Percentiles rank a stretch among this genome's conserved stretches.
Conservation (phyloP, 1,140 invertebrate species). For the Nilaparvata lugens region DNA sequence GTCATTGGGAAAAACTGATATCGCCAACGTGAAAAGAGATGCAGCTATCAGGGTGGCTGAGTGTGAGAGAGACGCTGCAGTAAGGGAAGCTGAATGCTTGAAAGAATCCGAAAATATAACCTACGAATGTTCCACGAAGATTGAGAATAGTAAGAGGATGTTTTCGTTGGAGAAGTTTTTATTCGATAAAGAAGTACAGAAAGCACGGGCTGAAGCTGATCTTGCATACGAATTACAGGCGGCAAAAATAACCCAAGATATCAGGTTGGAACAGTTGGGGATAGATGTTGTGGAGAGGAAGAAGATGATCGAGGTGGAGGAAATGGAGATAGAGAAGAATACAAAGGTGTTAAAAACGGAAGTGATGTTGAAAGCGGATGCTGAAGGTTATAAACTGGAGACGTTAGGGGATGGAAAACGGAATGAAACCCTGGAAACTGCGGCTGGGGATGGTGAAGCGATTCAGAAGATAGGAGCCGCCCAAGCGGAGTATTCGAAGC, state of each 20-base stretch:
- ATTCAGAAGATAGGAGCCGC: conserved; percentile 81
- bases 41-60: conserved; percentile 92
- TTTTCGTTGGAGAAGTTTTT: conserved; percentile 90
- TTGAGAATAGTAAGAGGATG: conserved; percentile 85
- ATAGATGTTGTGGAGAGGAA: conserved; percentile 89
- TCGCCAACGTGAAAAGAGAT: conserved; percentile 88
- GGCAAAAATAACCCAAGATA: conserved; percentile 89
- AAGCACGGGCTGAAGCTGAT: conserved; percentile 90
- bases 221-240: conserved; percentile 92
- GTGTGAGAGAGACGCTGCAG: conserved; percentile 87
- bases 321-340: conserved; percentile 85
- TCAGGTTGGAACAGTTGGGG: conserved; percentile 92
- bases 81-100: conserved; percentile 91
- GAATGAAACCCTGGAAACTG: conserved; percentile 79
- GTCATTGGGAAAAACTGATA: conserved; percentile 89
- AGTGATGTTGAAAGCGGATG: conserved; percentile 85
- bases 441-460: conserved; percentile 82
- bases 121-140: conserved; percentile 90
- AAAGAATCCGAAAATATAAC: conserved; percentile 93
- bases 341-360: conserved; percentile 83
- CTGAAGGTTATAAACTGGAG: conserved; percentile 84
- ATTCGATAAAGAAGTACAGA: conserved; percentile 94
- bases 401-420: conserved; percentile 83
- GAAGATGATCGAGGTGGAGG: conserved; percentile 90
- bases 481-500: conserved; percentile 78